These are phyloP conservation scores for Saturnia pavonia DNA, from an alignment of 2,888 invertebrate species.

Conservation along the genomic window DNA sequence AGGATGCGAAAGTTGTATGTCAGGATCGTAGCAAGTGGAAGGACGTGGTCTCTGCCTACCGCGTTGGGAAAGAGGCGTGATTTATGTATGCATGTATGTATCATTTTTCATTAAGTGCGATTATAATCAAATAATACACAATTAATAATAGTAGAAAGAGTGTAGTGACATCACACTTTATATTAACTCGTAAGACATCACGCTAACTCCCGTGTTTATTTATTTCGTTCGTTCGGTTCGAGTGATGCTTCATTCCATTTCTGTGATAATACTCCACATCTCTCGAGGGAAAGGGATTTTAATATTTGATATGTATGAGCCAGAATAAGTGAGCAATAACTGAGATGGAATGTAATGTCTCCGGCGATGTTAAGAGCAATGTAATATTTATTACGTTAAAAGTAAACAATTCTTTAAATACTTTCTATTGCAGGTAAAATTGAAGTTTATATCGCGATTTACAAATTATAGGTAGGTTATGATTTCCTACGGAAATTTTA, in stretches of 20 bases:
- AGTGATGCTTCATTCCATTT: not conserved
- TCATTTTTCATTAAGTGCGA: too few species aligned
- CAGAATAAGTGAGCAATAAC: constrained; percentile 8
- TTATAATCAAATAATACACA: too few species aligned
- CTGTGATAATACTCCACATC: not conserved
- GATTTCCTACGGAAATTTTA: not conserved
- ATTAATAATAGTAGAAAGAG: too few species aligned
- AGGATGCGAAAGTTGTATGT: too few species aligned
- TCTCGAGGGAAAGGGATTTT: not conserved
- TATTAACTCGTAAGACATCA: not conserved
- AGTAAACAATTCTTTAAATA: not conserved
- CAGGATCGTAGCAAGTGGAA: too few species aligned
- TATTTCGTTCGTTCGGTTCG: not conserved
- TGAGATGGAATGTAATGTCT: not conserved
- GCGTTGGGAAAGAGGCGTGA: too few species aligned
- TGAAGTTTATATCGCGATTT: not conserved
- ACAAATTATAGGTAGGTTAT: not conserved
- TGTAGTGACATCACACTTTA: not conserved
- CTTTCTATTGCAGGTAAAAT: not conserved
- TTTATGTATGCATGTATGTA: too few species aligned
- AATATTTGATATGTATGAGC: not conserved
- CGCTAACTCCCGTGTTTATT: not conserved
- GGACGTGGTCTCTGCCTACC: too few species aligned
- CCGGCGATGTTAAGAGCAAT: not conserved
- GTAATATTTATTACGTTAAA: not conserved